These are phyloP conservation scores for Seira ritae DNA, from an alignment of 2,888 invertebrate species.

Conservation along the genomic window DNA sequence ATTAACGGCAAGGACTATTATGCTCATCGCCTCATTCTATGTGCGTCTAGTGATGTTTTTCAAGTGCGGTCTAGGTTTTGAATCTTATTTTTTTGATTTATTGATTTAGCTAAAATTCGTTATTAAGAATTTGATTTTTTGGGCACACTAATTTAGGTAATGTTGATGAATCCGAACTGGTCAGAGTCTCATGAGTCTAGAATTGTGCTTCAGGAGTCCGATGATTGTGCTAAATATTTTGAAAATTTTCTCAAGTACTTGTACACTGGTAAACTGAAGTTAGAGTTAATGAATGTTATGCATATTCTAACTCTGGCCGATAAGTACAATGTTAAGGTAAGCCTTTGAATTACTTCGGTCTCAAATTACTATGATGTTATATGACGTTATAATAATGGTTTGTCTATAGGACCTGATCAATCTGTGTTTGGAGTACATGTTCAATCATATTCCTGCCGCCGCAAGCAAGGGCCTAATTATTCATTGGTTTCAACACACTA, in stretches of 20 bases:
- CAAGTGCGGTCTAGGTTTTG: constrained; percentile 79
- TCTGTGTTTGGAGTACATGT: constrained; percentile 92
- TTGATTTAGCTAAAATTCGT: constrained; percentile 32
- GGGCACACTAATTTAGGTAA: too few relatives aligned
- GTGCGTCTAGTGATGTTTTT: constrained; percentile 96
- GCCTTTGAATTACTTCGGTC: background rate
- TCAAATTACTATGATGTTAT: background rate
- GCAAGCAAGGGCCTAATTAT: constrained; percentile 88
- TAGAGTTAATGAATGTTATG: constrained; percentile 89
- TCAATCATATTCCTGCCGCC: constrained; percentile 89
- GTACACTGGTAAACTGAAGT: constrained; percentile 92
- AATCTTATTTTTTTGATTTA: background rate
- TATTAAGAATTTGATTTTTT: constrained; percentile 36
- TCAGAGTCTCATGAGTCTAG: constrained; percentile 90
- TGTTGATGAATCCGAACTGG: constrained; percentile 97
- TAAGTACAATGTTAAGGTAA: constrained; percentile 93
- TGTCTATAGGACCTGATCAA: constrained; percentile 84
- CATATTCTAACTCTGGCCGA: constrained; percentile 93
- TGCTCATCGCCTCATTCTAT: constrained; percentile 92
- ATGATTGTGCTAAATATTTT: constrained; percentile 89
- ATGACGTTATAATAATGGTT: constrained; percentile 51
- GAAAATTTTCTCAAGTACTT: constrained; percentile 92
- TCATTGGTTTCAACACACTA: constrained; percentile 93
- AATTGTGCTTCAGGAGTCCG: constrained; percentile 90
- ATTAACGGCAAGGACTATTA: constrained; percentile 88